Base-by-base conservation (phyloP, 2,113 vertebrate genomes). In the Bujurquina vittata region DNA sequence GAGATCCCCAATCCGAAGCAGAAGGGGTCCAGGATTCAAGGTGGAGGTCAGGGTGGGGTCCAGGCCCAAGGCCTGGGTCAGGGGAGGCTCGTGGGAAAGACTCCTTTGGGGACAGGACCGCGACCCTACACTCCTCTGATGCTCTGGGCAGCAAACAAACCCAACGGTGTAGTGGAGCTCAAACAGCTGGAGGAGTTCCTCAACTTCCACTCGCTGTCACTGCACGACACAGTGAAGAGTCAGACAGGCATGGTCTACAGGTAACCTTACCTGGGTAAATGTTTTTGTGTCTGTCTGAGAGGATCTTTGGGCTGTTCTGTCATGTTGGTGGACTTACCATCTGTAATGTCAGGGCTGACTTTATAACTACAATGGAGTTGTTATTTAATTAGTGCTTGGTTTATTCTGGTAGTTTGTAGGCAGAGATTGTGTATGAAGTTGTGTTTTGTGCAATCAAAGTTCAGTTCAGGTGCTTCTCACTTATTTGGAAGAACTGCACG, bases 231-330 rank as follows among this genome's bases (percentile, higher is more conserved):
- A 2, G 91, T 95, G 79, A 95, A 84, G 77, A 95, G 91, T 4
- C 83, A 88, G 89, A 97, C 96, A 0, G 95, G 96, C 65, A 98
- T 98, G 97, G 33, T 84, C 6, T 98, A 98, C 97, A 99, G 97
- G 97, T 98, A 97, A 90, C 60, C 54, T 52, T 20, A 29, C 52
- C 10, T 59, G 31, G 56, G 54, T 26, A 56, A 9, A 56, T 56
- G 54, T 56, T n/a, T 55, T 55, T 72, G 61, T 75, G 46, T 62
- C 55, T 79, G 49, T 77, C 54, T 57, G 60, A 56, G 46, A 31
- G 2, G 52, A 23, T 20, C 0, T 35, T 56, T 23, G 11, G 52
- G 37, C 23, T 60, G 40, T 14, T 35, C 40, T 74, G 17, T 11
- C 23, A 74, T 10, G 7, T 58, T 80, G 22, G 57, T 52, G 2